A percentile compares a stretch with the other conserved stretches of the same genome.
These are phyloP conservation scores for Ctenoplectra terminalis DNA, from an alignment of 1,140 invertebrate species.

Conservation along the genomic window DNA sequence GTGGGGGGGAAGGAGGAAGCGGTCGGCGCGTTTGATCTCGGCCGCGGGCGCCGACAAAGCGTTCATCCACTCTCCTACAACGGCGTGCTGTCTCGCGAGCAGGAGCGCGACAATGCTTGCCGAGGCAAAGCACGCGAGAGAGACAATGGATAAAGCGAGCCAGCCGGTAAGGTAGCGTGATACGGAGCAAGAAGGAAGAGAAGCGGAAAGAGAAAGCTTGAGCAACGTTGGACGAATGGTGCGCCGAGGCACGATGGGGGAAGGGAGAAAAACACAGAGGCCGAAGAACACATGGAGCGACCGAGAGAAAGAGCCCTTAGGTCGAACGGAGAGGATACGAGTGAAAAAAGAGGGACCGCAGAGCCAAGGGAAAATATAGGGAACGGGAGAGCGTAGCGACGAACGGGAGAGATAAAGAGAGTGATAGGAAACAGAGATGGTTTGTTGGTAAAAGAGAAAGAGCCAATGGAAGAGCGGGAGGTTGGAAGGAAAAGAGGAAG, in stretches of 20 bases:
- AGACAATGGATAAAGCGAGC: constrained; percentile 50
- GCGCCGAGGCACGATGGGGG: constrained; percentile 18
- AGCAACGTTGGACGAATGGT: constrained; percentile 48
- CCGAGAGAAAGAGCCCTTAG: constrained; percentile 29
- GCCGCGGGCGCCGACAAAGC: constrained; percentile 82
- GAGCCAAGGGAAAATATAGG: neutral
- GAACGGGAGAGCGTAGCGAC: constrained; percentile 16
- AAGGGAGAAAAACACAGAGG: constrained; percentile 48
- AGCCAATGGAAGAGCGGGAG: constrained; percentile 5
- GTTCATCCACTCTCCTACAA: constrained; percentile 76
- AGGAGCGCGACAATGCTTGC: constrained; percentile 64
- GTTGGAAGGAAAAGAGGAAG: neutral
- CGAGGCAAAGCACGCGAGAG: constrained; percentile 46
- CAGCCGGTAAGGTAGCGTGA: constrained; percentile 55
- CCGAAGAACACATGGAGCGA: constrained; percentile 39
- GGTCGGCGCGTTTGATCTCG: constrained; percentile 79
- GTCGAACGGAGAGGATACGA: constrained; percentile 23
- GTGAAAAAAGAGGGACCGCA: constrained; percentile 3
- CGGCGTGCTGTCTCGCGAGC: constrained; percentile 67
- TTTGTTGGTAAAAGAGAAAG: constrained; percentile 34
- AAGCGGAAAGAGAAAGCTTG: constrained; percentile 61
- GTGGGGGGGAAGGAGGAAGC: constrained; percentile 58
- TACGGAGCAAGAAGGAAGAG: constrained; percentile 60
- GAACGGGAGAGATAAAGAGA: constrained; percentile 1
- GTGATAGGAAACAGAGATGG: constrained; percentile 23